phyloP scores from a whole-genome alignment of 1,140 invertebrate genomes.

The Parapsyche elsis region DNA sequence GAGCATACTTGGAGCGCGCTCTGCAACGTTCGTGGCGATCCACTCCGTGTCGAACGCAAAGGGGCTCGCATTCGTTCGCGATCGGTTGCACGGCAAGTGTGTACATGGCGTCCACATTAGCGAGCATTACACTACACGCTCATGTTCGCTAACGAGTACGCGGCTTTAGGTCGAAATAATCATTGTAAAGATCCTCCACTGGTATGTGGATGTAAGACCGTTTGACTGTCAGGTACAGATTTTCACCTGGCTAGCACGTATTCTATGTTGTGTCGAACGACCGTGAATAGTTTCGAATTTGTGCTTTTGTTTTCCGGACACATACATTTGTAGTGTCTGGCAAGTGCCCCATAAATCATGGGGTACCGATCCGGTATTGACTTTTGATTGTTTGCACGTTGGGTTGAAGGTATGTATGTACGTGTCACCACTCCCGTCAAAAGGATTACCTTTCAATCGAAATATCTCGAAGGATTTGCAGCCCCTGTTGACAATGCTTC shows the following conservation, averaged over 20 bases:
- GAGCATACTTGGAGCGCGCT: too few relatives aligned
- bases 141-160: too few relatives aligned
- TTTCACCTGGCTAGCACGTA: background rate
- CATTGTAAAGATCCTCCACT: too few relatives aligned
- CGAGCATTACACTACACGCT: too few relatives aligned
- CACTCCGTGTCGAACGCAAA: too few relatives aligned
- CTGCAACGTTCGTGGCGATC: too few relatives aligned
- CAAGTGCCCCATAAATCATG: constrained; percentile 25
- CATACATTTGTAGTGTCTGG: constrained; percentile 16
- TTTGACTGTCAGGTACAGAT: too few relatives aligned
- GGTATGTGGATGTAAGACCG: too few relatives aligned
- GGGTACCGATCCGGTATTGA: constrained; percentile 48
- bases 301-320: background rate
- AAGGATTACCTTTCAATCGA: constrained; percentile 54
- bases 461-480: constrained; percentile 48
- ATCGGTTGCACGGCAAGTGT: too few relatives aligned
- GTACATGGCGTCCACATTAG: too few relatives aligned
- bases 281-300: background rate
- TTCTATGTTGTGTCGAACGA: background rate
- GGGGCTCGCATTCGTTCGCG: too few relatives aligned
- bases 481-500: constrained; percentile 50
- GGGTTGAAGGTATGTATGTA: background rate
- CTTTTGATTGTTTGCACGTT: constrained; percentile 45
- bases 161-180: too few relatives aligned
- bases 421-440: constrained; percentile 44